Base-by-base conservation (phyloP, 2,797 vertebrate species). In the Semotilus atromaculatus region DNA sequence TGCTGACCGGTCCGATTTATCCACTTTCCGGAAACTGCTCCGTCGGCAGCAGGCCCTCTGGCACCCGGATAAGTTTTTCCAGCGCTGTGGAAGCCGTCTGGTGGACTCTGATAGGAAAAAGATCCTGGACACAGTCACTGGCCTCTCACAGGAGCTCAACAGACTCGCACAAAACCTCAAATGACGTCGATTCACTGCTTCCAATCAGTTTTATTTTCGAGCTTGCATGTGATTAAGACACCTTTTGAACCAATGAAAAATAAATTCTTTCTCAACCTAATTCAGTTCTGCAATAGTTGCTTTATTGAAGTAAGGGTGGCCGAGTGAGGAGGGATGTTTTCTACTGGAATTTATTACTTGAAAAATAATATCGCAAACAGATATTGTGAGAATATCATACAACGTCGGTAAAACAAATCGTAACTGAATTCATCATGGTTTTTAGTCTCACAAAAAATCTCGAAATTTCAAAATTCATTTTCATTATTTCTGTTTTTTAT, bases 101-200 rank as follows among this genome's bases (percentile, higher is more conserved):
- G 90, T 92, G 34, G 94, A 95, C 62, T 88, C 89, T 62, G 96
- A 98, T 86, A 91, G 93, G 62, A 89, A 90, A 45, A 91, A 87
- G 2, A 95, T 98, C 85, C 92, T 97, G 85, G 94, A 95, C 77
- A 95, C 96, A 0, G 97, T 98, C 79, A 97, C 95, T 0, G 94
- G 96, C 7, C 94, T 98, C 77, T 97, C 97, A 1, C 96, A 97
- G 92, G 96, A 96, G 85, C 95, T 98, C 75, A 97, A 97, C 91
- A 94, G 91, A 64, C 92, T 95, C 1, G 95, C 95, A 0, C 96
- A 97, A 86, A 95, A 90, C 84, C 90, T 92, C 36, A 93, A 86
- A 21, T 91, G 80, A 90, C 21, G 3, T 19, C 7, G 23, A 21
- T 34, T 73, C 29, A 21, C 14, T 51, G 9, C 45, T 73, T 36